Percentiles rank a stretch among this genome's conserved stretches.
These are phyloP conservation scores for Thymelicus sylvestris DNA, from an alignment of 2,888 invertebrate genomes.

Conservation along the genomic window DNA sequence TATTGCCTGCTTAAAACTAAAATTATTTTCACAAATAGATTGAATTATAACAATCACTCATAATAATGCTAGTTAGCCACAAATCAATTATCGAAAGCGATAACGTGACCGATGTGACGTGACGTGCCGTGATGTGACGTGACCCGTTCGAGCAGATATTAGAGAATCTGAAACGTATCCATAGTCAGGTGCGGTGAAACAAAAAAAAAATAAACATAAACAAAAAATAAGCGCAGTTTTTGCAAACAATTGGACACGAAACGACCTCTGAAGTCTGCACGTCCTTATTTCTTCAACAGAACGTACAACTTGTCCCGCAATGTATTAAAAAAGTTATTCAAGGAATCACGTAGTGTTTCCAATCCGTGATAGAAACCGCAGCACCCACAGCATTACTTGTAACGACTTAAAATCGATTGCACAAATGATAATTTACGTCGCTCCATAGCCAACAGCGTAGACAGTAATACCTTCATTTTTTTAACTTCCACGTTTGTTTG, in stretches of 20 bases:
- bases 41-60: neutral
- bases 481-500: slow-evolving; percentile 45
- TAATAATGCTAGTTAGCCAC: neutral
- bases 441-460: no score
- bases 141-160: slow-evolving; percentile 7
- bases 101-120: neutral
- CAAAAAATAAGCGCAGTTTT: slow-evolving; percentile 23
- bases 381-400: slow-evolving; percentile 68
- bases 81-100: neutral
- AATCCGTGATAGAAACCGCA: slow-evolving; percentile 74
- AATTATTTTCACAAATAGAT: no score
- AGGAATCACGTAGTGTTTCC: slow-evolving; percentile 78
- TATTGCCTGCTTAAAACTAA: no score
- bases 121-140: neutral
- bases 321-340: slow-evolving; percentile 59
- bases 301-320: slow-evolving; percentile 72
- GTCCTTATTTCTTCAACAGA: slow-evolving; percentile 67
- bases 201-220: slow-evolving; percentile 6
- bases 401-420: slow-evolving; percentile 73
- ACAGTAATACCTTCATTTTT: slow-evolving; percentile 42
- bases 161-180: slow-evolving; percentile 5
- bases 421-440: slow-evolving; percentile 72
- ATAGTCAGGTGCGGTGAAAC: neutral
- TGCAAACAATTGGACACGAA: slow-evolving; percentile 31
- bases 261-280: slow-evolving; percentile 48